Conservation (phyloP, 2,113 vertebrate species). For the Poecilia latipinna region DNA sequence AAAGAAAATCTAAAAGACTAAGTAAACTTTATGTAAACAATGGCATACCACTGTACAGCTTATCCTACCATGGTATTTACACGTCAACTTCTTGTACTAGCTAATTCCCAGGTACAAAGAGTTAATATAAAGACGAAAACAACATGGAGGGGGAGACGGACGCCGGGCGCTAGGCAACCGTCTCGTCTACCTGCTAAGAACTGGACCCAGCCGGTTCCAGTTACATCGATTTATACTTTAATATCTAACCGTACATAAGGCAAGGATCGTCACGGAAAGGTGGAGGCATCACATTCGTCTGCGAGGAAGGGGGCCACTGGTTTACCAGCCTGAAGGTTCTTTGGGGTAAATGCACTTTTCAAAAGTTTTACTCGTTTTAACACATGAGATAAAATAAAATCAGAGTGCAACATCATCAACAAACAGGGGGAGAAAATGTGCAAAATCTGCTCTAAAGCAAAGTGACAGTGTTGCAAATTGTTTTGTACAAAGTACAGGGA, state of each 20-base stretch:
- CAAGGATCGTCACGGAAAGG: constrained; percentile 70
- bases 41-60: constrained; percentile 90
- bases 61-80: constrained; percentile 90
- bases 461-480: constrained; percentile 81
- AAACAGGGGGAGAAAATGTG: constrained; percentile 81
- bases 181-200: constrained; percentile 62
- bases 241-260: constrained; percentile 70
- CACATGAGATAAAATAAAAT: constrained; percentile 76
- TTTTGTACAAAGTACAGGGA: constrained; percentile 79
- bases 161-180: constrained; percentile 65
- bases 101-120: constrained; percentile 66
- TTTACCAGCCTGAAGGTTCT: constrained; percentile 59
- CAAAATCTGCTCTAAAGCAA: constrained; percentile 94
- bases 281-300: constrained; percentile 74
- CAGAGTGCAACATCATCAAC: constrained; percentile 81
- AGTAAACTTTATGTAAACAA: constrained; percentile 95
- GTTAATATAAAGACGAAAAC: constrained; percentile 81
- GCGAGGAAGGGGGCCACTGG: constrained; percentile 64
- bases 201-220: constrained; percentile 44
- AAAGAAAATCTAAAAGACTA: constrained; percentile 81
- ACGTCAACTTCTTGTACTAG: constrained; percentile 76
- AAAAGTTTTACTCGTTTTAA: constrained; percentile 55
- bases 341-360: constrained; percentile 83
- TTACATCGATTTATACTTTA: constrained; percentile 26
- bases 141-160: constrained; percentile 76